phyloP scores from a whole-genome alignment of 1,140 invertebrate species.

The Drosophila ogumai region DNA sequence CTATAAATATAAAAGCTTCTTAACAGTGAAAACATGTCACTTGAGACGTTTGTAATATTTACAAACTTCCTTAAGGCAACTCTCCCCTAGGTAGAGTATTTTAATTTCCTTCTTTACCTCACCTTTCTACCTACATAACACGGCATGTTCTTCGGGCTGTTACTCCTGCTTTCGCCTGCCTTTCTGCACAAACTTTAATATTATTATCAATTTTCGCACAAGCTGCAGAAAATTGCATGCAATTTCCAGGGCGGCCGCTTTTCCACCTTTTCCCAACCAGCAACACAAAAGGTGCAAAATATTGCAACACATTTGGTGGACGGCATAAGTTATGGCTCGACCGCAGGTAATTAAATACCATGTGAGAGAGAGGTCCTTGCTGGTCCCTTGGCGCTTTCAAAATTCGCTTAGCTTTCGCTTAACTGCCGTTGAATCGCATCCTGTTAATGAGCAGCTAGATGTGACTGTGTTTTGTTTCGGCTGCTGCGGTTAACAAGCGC shows the following conservation, averaged over 20 bases:
- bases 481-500: constrained; percentile 51
- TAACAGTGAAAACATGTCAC: background rate
- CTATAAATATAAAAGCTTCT: background rate
- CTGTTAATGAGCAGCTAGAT: constrained; percentile 46
- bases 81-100: constrained; percentile 12
- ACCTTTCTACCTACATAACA: constrained; percentile 3
- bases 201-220: constrained; percentile 64
- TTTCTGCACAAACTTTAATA: constrained; percentile 54
- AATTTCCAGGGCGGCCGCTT: constrained; percentile 27
- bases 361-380: constrained; percentile 18
- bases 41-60: background rate
- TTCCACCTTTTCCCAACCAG: background rate
- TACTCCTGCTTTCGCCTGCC: constrained; percentile 32
- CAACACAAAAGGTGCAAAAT: constrained; percentile 48
- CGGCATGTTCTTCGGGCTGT: constrained; percentile 41
- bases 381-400: constrained; percentile 31
- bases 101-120: background rate
- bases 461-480: constrained; percentile 27
- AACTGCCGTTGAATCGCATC: constrained; percentile 46
- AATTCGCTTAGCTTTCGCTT: constrained; percentile 50
- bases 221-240: constrained; percentile 63
- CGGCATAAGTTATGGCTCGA: constrained; percentile 62
- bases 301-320: constrained; percentile 61
- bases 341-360: constrained; percentile 64
- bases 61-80: background rate